phyloP scores from a whole-genome alignment of 1,140 invertebrate genomes.

The Diabrotica undecimpunctata region DNA sequence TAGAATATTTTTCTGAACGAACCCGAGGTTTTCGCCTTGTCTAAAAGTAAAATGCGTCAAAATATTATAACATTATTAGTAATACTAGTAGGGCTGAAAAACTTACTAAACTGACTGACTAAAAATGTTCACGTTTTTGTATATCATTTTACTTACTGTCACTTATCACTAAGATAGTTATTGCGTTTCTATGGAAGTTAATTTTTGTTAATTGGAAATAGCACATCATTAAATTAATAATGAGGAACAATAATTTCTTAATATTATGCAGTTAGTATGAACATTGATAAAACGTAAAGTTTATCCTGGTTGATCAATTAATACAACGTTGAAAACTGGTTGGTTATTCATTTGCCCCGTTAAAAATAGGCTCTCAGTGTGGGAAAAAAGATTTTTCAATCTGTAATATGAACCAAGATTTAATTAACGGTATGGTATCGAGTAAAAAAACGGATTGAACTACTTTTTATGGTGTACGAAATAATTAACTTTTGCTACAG shows the following conservation, averaged over 20 bases:
- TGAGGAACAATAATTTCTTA: neutral
- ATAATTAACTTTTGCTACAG: conserved; percentile 13
- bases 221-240: neutral
- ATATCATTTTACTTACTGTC: no score
- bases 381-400: conserved; percentile 13
- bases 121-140: no score
- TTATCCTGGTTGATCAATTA: neutral
- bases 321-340: neutral
- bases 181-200: no score
- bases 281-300: neutral
- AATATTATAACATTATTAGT: no score
- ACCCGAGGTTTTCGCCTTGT: no score
- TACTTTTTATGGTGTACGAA: conserved; percentile 13
- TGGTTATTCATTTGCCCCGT: neutral
- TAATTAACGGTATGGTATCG: conserved; percentile 9
- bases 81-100: no score
- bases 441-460: conserved; percentile 8
- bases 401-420: conserved; percentile 7
- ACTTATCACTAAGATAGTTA: no score
- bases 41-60: no score
- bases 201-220: no score
- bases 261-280: neutral
- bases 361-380: conserved; percentile 9
- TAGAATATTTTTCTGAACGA: no score
- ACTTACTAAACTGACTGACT: no score